Conservation (phyloP, 2,888 invertebrate genomes). For the Drosophila paramelanica region DNA sequence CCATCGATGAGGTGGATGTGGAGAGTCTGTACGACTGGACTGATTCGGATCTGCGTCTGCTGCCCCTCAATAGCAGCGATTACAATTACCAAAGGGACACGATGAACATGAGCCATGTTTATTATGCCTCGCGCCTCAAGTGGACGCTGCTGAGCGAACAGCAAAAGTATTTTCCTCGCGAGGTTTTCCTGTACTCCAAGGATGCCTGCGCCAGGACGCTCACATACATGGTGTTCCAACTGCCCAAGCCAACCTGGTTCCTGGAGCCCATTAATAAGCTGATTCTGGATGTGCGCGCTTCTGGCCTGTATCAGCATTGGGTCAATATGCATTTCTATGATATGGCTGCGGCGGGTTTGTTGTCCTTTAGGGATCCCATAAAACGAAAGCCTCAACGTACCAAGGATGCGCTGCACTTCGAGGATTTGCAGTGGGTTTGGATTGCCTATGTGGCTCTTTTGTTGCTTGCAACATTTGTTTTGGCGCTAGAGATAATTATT, state of each 20-base stretch:
- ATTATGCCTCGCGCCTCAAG: slow-evolving; percentile 49
- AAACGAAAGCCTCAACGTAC: not conserved
- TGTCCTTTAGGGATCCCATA: slow-evolving; percentile 56
- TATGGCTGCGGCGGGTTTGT: slow-evolving; percentile 61
- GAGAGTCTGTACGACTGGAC: not conserved
- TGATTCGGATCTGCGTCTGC: not conserved
- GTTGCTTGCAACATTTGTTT: slow-evolving; percentile 17
- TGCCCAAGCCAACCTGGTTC: slow-evolving; percentile 55
- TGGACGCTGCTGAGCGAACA: slow-evolving; percentile 61
- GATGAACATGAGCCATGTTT: slow-evolving; percentile 60
- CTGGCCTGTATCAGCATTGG: slow-evolving; percentile 63
- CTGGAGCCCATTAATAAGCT: slow-evolving; percentile 52
- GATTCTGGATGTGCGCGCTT: slow-evolving; percentile 48
- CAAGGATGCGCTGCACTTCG: slow-evolving; percentile 37
- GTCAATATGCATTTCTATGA: slow-evolving; percentile 62
- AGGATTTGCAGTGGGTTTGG: slow-evolving; percentile 65
- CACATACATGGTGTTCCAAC: slow-evolving; percentile 45
- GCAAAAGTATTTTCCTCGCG: slow-evolving; percentile 58
- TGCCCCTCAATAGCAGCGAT: slow-evolving; percentile 28
- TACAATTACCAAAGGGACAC: slow-evolving; percentile 33
- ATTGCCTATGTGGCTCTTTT: slow-evolving; percentile 40
- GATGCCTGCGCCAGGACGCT: slow-evolving; percentile 51
- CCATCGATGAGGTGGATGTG: slow-evolving; percentile 22
- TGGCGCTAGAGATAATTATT: slow-evolving; percentile 40
- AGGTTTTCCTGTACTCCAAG: slow-evolving; percentile 62